Evolutionary conservation across 2,888 invertebrate species (phyloP).

Genomic region (Maniola hyperantus): DNA sequence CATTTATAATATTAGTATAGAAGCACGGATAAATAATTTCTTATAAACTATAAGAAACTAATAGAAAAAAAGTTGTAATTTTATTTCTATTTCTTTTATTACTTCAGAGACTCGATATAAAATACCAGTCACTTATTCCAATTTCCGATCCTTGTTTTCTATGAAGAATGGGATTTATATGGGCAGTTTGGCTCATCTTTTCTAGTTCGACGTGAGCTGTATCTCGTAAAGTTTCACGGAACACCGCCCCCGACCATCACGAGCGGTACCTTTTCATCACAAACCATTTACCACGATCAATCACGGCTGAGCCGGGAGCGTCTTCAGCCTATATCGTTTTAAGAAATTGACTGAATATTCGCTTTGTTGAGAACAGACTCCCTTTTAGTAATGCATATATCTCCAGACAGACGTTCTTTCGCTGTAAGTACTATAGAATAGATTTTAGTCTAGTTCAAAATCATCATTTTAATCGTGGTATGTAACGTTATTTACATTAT

Average conservation of each 20-base stretch:
- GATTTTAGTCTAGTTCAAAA: not conserved
- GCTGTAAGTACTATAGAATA: not conserved
- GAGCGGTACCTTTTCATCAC: slow-evolving; percentile 53
- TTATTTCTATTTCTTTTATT: no score
- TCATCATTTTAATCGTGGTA: no score
- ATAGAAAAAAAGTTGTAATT: no score
- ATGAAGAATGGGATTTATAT: slow-evolving; percentile 20
- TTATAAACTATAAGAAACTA: no score
- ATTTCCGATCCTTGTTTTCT: no score
- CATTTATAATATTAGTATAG: no score
- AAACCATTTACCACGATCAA: slow-evolving; percentile 72
- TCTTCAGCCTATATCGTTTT: slow-evolving; percentile 60
- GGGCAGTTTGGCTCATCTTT: slow-evolving; percentile 21
- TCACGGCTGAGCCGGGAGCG: slow-evolving; percentile 49
- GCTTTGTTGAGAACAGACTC: slow-evolving; percentile 32
- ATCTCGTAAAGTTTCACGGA: slow-evolving; percentile 64
- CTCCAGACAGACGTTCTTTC: not conserved
- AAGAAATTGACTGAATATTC: slow-evolving; percentile 61
- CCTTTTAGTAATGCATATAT: slow-evolving; percentile 19
- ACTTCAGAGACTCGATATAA: no score
- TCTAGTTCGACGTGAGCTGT: slow-evolving; percentile 33
- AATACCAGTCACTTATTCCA: no score
- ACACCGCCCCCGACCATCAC: slow-evolving; percentile 55
- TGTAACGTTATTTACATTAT: no score
- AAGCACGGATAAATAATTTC: no score